Conservation (phyloP, 2,888 invertebrate genomes). For the Eristalinus sepulchralis region DNA sequence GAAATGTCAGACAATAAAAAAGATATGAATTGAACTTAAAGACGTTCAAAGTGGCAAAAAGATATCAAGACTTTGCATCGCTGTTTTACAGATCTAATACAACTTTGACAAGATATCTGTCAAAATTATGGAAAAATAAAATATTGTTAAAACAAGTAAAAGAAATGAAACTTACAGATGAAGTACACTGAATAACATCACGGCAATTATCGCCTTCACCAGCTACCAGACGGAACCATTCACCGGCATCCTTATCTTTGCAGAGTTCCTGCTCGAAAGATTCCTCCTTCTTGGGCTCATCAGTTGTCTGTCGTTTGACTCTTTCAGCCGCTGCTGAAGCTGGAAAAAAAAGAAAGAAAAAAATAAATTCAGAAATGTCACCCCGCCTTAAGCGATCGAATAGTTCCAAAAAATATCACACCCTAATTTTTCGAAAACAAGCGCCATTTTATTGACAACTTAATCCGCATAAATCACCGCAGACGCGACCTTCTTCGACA, state of each 20-base stretch:
- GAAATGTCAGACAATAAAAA: background rate
- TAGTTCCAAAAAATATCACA: background rate
- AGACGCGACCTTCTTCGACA: background rate
- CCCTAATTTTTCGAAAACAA: constrained; percentile 16
- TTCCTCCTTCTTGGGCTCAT: constrained; percentile 92
- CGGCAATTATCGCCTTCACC: constrained; percentile 96
- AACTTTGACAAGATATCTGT: no score
- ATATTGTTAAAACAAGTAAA: background rate
- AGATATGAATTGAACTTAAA: background rate
- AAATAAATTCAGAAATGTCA: background rate
- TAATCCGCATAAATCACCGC: background rate
- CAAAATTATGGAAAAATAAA: no score
- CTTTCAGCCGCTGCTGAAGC: constrained; percentile 82
- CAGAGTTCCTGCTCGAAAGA: constrained; percentile 94
- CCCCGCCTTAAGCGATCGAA: background rate
- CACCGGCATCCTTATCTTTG: constrained; percentile 96
- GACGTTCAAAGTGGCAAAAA: no score
- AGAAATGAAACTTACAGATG: constrained; percentile 86
- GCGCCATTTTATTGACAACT: background rate
- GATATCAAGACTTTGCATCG: no score
- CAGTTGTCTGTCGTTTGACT: constrained; percentile 87
- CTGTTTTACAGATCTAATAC: no score
- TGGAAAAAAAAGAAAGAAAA: constrained; percentile 64
- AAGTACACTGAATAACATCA: constrained; percentile 97
- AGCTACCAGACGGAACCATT: constrained; percentile 95